Evolutionary conservation across 1,140 invertebrate genomes (phyloP).

Genomic region (Lasioglossum baleicum): DNA sequence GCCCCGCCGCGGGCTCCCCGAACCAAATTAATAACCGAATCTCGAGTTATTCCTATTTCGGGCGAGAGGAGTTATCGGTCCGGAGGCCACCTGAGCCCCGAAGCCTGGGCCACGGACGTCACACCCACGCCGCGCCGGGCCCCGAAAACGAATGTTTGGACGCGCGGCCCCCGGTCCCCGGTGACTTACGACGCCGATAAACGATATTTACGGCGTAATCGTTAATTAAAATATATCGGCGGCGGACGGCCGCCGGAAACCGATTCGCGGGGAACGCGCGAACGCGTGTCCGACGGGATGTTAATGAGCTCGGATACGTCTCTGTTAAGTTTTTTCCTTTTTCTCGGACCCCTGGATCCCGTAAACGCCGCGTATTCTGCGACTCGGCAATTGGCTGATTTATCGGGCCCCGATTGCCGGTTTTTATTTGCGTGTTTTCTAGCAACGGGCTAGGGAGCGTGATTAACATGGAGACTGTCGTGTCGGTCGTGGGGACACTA

Average conservation of each 20-base stretch:
- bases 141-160: conserved; percentile 34
- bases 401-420: too few species aligned
- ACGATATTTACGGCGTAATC: conserved; percentile 54
- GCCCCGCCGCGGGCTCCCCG: conserved; percentile 64
- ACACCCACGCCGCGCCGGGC: conserved; percentile 54
- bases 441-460: too few species aligned
- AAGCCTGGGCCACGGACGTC: conserved; percentile 23
- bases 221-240: conserved; percentile 45
- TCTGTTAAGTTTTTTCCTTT: conserved; percentile 15
- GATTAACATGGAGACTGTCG: too few species aligned
- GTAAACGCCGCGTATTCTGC: not conserved
- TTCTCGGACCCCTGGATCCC: not conserved
- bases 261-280: conserved; percentile 21
- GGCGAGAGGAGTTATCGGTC: conserved; percentile 45
- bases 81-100: conserved; percentile 23
- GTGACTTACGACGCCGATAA: conserved; percentile 52
- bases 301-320: conserved; percentile 22
- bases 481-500: too few species aligned
- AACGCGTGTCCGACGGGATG: conserved; percentile 15
- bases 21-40: conserved; percentile 76
- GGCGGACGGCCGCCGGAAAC: not conserved
- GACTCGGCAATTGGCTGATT: too few species aligned
- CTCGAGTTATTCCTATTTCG: conserved; percentile 63
- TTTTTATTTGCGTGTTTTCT: too few species aligned
- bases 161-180: not conserved